A percentile compares a stretch with the other conserved stretches of the same genome.
These are phyloP conservation scores for Gryllus longicercus DNA, from an alignment of 2,888 invertebrate genomes.

Conservation along the genomic window DNA sequence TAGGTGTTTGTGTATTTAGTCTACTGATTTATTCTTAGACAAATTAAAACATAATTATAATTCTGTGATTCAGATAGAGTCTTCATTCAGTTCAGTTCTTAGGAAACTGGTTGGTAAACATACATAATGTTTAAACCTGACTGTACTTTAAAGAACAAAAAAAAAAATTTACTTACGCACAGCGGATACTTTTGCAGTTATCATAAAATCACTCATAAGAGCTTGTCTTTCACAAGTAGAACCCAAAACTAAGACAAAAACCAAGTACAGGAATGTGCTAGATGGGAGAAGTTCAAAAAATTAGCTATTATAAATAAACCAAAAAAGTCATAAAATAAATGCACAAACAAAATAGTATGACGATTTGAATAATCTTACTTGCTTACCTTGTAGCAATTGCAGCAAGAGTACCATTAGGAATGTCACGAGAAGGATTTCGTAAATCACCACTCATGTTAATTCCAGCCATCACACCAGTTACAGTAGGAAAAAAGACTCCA, in stretches of 20 bases:
- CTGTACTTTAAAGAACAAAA: neutral
- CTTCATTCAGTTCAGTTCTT: no score
- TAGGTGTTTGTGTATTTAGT: no score
- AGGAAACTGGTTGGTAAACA: no score
- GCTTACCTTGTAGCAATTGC: constrained; percentile 83
- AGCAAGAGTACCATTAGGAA: constrained; percentile 90
- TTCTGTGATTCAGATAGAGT: no score
- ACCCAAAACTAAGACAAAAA: constrained; percentile 86
- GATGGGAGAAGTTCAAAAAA: constrained; percentile 41
- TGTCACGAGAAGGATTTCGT: constrained; percentile 84
- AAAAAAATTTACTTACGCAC: constrained; percentile 50
- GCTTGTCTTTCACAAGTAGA: constrained; percentile 74
- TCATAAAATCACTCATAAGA: constrained; percentile 79
- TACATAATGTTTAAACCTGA: no score
- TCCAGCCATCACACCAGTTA: constrained; percentile 93
- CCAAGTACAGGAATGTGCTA: constrained; percentile 82
- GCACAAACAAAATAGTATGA: constrained; percentile 23
- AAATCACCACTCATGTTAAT: constrained; percentile 99
- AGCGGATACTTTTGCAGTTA: constrained; percentile 86
- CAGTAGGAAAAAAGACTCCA: constrained; percentile 96
- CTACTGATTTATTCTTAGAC: no score
- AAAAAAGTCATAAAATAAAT: constrained; percentile 23
- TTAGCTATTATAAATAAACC: constrained; percentile 11
- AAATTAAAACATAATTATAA: no score
- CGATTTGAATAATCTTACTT: constrained; percentile 19